Evolutionary conservation across 2,888 invertebrate species (phyloP), one percentile per base, ranked within the genome.

Genomic region (Siphlonurus alternatus): DNA sequence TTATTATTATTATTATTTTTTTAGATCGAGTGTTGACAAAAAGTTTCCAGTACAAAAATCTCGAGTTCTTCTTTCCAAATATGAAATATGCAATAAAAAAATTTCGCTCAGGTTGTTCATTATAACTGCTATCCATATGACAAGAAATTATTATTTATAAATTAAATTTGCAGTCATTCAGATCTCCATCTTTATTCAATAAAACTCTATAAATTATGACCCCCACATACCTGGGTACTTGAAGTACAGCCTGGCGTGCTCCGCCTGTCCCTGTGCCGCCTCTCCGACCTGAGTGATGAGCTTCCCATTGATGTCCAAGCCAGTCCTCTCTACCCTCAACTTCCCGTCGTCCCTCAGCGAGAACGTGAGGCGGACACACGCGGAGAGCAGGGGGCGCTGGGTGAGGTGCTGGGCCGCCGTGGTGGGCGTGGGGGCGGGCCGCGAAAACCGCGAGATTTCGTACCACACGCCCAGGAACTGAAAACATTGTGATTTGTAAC

Each of bases 381-480:
- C n/a, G 7, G 7, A 10, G 19, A 56, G 56, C 56, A 20, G 7
- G 7, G 56, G 56, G 7, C 56, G n/a, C 7, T 20, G 56, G 5
- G 56, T 56, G 19, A 56, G 22, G 7, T 22, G 19, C 7, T 22
- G n/a, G 56, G 19, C 22, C 5, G 7, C n/a, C 56, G 22, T n/a
- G 56, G n/a, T 56, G 19, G 56, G 56, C 5, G n/a, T 22, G 56
- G 22, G 22, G 7, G 56, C 22, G 19, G n/a, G 24, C 22, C 5
- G 22, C 5, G 20, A 19, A 19, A 61, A n/a, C 2, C 61, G 61
- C 20, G 25, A 19, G 20, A 61, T 61, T 15, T 61, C 25, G 25
- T 61, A 61, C 61, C 61, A 61, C 3, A n/a, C 25, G 20, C 61
- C 61, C 2, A 61, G 38, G 25, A 61, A 61, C 61, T 61, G 38